Evolutionary conservation across 2,888 invertebrate genomes (phyloP).

Genomic region (Dryomyza anilis): DNA sequence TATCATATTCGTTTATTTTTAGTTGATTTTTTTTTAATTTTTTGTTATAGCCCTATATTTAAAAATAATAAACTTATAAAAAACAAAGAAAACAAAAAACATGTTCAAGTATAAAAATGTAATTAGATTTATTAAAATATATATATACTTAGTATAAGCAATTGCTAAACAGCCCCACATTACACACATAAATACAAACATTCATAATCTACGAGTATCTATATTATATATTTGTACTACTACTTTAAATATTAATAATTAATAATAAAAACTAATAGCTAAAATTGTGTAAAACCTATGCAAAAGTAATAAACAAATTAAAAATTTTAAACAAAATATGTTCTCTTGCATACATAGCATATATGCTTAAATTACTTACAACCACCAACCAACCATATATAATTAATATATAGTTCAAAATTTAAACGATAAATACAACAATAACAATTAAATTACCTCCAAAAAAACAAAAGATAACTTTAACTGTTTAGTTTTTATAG

Average conservation of each 20-base stretch:
- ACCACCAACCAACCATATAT: too few relatives aligned
- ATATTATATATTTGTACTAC: conserved; percentile 11
- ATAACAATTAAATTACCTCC: conserved; percentile 20
- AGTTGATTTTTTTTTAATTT: neutral
- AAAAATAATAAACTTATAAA: neutral
- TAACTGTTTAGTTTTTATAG: neutral
- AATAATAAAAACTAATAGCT: too few relatives aligned
- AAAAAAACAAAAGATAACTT: too few relatives aligned
- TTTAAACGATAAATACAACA: conserved; percentile 1
- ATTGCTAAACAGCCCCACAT: too few relatives aligned
- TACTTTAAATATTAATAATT: conserved; percentile 3
- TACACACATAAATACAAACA: conserved; percentile 1
- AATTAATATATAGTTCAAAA: too few relatives aligned
- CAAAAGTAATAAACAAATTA: neutral
- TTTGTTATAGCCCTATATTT: neutral
- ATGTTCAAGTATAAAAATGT: conserved; percentile 9
- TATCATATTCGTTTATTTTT: neutral
- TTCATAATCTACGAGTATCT: neutral
- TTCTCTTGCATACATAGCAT: neutral
- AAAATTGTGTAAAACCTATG: conserved; percentile 4
- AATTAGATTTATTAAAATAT: conserved; percentile 7
- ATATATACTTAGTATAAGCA: too few relatives aligned
- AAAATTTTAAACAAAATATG: neutral
- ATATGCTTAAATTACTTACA: conserved; percentile 3
- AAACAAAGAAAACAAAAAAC: too few relatives aligned